Percentiles rank a stretch among this genome's conserved stretches.
phyloP scores from a whole-genome alignment of 2,888 invertebrate genomes.

The Mesodorylaimus sp. region DNA sequence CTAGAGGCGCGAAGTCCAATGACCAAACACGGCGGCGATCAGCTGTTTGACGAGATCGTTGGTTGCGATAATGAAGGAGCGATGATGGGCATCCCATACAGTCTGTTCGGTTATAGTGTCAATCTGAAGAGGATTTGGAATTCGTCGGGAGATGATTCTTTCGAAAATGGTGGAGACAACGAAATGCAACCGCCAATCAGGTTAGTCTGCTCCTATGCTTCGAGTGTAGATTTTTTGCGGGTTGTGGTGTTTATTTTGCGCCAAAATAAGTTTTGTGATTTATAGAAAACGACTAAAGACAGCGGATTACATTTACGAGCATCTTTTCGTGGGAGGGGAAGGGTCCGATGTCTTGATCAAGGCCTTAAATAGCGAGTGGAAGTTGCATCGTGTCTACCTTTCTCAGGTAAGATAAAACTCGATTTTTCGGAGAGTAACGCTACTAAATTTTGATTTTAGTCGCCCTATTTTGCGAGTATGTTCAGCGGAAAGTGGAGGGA shows the following conservation, averaged over 20 bases:
- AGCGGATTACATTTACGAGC: conserved; percentile 2
- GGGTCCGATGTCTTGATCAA: neutral
- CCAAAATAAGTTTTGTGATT: neutral
- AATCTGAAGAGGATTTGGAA: no score
- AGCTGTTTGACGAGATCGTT: no score
- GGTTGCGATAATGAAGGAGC: no score
- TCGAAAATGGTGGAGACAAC: neutral
- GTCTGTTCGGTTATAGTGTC: neutral
- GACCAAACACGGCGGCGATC: no score
- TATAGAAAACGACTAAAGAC: neutral
- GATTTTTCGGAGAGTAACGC: neutral
- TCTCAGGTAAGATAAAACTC: neutral
- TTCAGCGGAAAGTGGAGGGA: no score
- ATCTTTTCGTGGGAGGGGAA: neutral
- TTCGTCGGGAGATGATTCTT: neutral
- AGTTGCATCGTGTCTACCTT: neutral
- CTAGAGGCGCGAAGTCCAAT: no score
- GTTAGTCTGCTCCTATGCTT: no score
- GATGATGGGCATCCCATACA: conserved; percentile 2
- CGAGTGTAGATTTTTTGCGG: no score
- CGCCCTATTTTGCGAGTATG: no score
- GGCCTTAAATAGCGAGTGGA: neutral
- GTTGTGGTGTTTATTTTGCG: no score
- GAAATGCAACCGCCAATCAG: neutral
- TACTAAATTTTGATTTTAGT: neutral